Percentiles rank a stretch among this genome's conserved stretches.
Conservation (phyloP, 2,888 invertebrate genomes). For the Ophion ventricosus region DNA sequence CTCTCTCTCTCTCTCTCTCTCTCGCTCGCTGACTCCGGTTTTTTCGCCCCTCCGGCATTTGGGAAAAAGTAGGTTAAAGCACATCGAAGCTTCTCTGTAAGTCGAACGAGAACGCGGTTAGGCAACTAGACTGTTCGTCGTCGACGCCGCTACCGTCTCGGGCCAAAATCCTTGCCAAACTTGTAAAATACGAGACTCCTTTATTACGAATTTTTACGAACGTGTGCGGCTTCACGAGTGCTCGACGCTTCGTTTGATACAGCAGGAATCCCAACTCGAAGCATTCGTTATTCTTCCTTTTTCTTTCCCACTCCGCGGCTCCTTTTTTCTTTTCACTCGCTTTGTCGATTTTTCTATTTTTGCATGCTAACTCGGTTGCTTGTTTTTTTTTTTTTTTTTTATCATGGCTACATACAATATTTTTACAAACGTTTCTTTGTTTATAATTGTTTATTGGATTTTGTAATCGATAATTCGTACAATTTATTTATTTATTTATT, state of each 20-base stretch:
- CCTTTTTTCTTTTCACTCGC: too few species aligned
- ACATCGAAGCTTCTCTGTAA: conserved; percentile 26
- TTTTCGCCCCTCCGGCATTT: conserved; percentile 45
- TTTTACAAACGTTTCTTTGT: too few species aligned
- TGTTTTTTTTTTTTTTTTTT: not conserved
- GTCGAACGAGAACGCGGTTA: conserved; percentile 31
- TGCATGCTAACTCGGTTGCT: too few species aligned
- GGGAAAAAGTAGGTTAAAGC: conserved; percentile 62
- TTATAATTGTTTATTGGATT: too few species aligned
- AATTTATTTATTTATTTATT: not conserved
- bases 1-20: too few species aligned
- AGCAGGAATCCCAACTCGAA: not conserved
- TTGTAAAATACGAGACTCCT: conserved; percentile 40
- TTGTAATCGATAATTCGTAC: not conserved
- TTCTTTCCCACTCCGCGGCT: not conserved
- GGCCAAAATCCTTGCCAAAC: conserved; percentile 53
- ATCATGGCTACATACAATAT: too few species aligned
- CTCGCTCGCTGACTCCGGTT: not conserved
- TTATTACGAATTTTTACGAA: not conserved
- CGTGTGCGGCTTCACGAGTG: not conserved
- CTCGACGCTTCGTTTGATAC: not conserved
- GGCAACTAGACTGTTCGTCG: conserved; percentile 47
- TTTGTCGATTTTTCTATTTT: too few species aligned
- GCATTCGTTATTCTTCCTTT: not conserved
- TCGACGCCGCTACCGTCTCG: not conserved